These are phyloP conservation scores for Channa maculata DNA, from an alignment of 2,113 vertebrate species.

Conservation along the genomic window DNA sequence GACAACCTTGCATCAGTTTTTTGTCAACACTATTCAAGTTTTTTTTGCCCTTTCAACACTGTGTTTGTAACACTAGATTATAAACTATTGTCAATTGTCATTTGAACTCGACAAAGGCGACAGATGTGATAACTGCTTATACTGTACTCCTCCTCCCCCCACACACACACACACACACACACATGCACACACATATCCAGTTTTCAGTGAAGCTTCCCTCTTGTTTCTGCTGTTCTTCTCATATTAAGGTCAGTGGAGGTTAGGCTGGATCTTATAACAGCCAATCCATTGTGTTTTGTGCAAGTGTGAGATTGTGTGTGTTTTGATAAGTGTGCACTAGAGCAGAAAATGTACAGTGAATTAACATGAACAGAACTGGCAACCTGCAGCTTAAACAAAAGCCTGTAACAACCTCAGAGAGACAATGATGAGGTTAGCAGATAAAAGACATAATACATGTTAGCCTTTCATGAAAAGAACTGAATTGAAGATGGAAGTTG, in stretches of 20 bases:
- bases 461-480: not conserved
- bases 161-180: not conserved
- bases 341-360: constrained; percentile 82
- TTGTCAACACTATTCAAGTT: too few relatives aligned
- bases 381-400: constrained; percentile 59
- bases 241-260: constrained; percentile 72
- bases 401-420: constrained; percentile 40
- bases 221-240: constrained; percentile 52
- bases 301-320: constrained; percentile 5
- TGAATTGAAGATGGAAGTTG: too few relatives aligned
- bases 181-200: constrained; percentile 1
- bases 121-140: constrained; percentile 47
- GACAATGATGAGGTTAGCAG: constrained; percentile 12
- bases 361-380: constrained; percentile 62
- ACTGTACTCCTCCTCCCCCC: constrained; percentile 2
- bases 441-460: not conserved
- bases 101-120: constrained; percentile 18
- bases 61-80: not conserved
- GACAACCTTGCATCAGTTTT: not conserved
- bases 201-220: constrained; percentile 26
- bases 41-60: not conserved
- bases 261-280: constrained; percentile 46
- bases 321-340: constrained; percentile 52
- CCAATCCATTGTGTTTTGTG: constrained; percentile 40
- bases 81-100: not conserved